Evolutionary conservation across 2,888 invertebrate genomes (phyloP).

Genomic region (Mimachlamys varia): DNA sequence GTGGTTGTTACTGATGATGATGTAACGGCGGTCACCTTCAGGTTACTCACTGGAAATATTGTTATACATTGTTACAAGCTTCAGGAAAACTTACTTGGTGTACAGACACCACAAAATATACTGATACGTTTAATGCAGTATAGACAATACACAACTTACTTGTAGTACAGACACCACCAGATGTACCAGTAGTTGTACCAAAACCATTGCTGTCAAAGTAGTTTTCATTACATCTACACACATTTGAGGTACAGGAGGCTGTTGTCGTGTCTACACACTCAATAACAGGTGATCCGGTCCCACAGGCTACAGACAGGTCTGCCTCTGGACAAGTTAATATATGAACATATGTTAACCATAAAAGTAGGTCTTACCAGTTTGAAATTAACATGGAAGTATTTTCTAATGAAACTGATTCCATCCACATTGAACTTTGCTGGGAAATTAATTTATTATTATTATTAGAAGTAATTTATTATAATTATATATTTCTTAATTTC

Average conservation of each 20-base stretch:
- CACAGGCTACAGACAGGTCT: conserved; percentile 7
- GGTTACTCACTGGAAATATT: not conserved
- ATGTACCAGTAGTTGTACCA: not conserved
- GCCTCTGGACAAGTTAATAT: not conserved
- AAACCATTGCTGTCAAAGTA: not conserved
- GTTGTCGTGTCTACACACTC: not conserved
- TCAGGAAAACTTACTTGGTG: not conserved
- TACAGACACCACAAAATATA: not conserved
- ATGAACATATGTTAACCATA: not conserved
- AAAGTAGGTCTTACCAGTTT: no score
- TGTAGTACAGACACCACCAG: conserved; percentile 1
- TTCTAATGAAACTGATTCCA: no score
- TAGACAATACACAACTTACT: not conserved
- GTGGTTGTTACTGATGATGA: not conserved
- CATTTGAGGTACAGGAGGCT: not conserved
- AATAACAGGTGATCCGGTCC: not conserved
- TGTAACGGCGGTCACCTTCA: not conserved
- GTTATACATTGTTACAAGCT: not conserved
- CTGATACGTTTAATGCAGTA: not conserved
- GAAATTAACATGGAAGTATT: no score
- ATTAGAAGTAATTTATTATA: no score
- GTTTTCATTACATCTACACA: not conserved
- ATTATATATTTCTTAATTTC: no score
- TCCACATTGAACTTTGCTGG: no score
- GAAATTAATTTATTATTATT: no score